Base-by-base conservation (phyloP, 2,113 vertebrate genomes). In the Bubalus kerabau region DNA sequence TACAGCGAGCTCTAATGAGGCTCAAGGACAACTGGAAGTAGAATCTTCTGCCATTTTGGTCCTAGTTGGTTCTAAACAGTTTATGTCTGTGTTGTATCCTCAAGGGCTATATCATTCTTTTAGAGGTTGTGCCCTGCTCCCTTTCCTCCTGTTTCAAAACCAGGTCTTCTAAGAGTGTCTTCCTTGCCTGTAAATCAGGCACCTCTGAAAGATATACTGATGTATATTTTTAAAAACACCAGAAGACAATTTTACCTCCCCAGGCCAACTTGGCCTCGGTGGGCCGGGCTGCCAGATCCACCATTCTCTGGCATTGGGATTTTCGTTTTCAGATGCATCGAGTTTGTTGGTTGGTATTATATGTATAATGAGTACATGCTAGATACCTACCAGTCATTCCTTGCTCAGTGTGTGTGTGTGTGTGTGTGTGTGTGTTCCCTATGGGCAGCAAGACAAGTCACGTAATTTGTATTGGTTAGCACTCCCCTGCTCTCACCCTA, bases 181-280 rank as follows among this genome's bases (percentile, higher is more conserved):
- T 13, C 48, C 32, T 82, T 10, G 14, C 81, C 80, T 82, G 7
- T 87, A 96, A 90, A 90, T n/a, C 32, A 30, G 9, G 28, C 2
- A 64, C 32, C 28, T 81, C 57, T 89, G 84, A 91, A 78, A 95
- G 40, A 85, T 14, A 76, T 3, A 88, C 23, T 85, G 28, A 84
- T 59, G 15, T 40, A 76, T 90, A 56, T 52, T 60, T 94, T 92
- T 28, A 3, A 23, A 71, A 71, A 71, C 21, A 36, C 19, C n/a
- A 71, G 67, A 71, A 40, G n/a, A 71, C n/a, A 71, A 71, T 36
- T 40, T 71, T 71, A 71, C n/a, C 1, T 0, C n/a, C n/a, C n/a
- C 10, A 21, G 19, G 10, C 67, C 67, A 23, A 71, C n/a, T 40
- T 71, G 67, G n/a, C 67, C 67, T n/a, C 10, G 1, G n/a, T 2